phyloP scores from a whole-genome alignment of 2,888 invertebrate genomes.

The Mythimna loreyi region DNA sequence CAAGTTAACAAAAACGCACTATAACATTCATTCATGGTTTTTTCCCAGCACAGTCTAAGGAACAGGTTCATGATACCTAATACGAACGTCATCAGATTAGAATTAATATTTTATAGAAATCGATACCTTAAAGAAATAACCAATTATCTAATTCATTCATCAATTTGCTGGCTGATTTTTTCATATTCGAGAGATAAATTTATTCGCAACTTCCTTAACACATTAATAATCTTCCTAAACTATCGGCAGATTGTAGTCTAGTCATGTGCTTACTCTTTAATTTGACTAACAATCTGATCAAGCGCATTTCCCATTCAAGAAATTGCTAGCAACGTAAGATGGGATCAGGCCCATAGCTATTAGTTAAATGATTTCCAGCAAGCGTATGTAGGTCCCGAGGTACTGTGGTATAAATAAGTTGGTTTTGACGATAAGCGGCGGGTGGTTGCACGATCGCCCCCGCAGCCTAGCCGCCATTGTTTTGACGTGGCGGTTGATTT shows the following conservation, averaged over 20 bases:
- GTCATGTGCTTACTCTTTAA: slow-evolving; percentile 33
- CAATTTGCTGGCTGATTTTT: neutral
- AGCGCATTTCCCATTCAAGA: slow-evolving; percentile 49
- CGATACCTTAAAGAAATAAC: slow-evolving; percentile 2
- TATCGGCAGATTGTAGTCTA: slow-evolving; percentile 17
- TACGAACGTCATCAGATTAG: slow-evolving; percentile 45
- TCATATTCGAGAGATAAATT: slow-evolving; percentile 6
- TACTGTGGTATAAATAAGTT: slow-evolving; percentile 69
- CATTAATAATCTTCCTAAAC: slow-evolving; percentile 23
- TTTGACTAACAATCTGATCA: slow-evolving; percentile 45
- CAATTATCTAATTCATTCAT: slow-evolving; percentile 24
- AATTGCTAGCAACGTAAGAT: slow-evolving; percentile 52
- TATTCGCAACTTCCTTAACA: slow-evolving; percentile 16
- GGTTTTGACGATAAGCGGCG: slow-evolving; percentile 79
- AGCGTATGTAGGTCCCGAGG: slow-evolving; percentile 67
- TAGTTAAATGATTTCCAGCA: slow-evolving; percentile 62
- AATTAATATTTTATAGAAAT: slow-evolving; percentile 16
- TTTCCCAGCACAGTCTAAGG: slow-evolving; percentile 75
- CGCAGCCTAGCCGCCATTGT: slow-evolving; percentile 84
- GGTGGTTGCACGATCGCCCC: slow-evolving; percentile 84
- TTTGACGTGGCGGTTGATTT: slow-evolving; percentile 87
- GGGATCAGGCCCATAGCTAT: slow-evolving; percentile 56
- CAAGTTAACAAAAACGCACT: slow-evolving; percentile 88
- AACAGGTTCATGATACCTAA: slow-evolving; percentile 79
- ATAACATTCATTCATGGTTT: slow-evolving; percentile 86